These are phyloP conservation scores for Podarcis cretensis DNA, from an alignment of 2,113 vertebrate genomes.

Conservation along the genomic window DNA sequence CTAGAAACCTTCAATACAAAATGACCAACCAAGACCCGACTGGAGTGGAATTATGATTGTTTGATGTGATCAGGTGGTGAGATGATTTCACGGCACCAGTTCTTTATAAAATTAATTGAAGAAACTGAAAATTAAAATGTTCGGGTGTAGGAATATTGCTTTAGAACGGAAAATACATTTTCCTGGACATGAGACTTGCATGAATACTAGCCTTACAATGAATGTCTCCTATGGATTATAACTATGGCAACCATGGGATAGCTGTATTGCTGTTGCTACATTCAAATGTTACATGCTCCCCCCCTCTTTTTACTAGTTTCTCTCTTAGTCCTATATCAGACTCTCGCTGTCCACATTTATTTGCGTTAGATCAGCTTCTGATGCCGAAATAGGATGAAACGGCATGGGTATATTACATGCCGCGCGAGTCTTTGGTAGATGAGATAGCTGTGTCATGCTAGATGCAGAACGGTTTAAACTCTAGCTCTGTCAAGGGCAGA, in stretches of 20 bases:
- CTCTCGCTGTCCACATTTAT: not conserved
- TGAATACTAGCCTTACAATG: not conserved
- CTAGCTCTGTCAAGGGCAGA: not conserved
- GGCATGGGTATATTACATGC: not conserved
- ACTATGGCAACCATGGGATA: not conserved
- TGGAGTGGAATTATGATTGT: not conserved
- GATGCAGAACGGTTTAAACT: not conserved
- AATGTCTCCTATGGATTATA: not conserved
- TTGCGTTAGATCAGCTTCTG: not conserved
- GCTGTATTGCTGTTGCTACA: not conserved
- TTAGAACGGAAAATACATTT: not conserved
- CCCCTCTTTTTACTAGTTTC: not conserved
- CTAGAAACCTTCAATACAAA: not conserved
- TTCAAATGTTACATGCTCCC: not conserved
- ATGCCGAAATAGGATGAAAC: not conserved
- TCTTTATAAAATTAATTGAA: not conserved
- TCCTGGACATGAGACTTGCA: not conserved
- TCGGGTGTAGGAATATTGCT: too few relatives aligned
- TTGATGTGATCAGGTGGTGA: not conserved
- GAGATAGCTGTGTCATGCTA: slow-evolving; percentile 24
- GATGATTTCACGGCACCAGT: not conserved
- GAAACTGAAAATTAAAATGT: not conserved
- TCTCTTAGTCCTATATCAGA: accelerated
- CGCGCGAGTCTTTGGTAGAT: accelerated
- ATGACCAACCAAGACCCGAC: not conserved